Evolutionary conservation across 2,113 vertebrate species (phyloP).

Genomic region (Asarcornis scutulata): DNA sequence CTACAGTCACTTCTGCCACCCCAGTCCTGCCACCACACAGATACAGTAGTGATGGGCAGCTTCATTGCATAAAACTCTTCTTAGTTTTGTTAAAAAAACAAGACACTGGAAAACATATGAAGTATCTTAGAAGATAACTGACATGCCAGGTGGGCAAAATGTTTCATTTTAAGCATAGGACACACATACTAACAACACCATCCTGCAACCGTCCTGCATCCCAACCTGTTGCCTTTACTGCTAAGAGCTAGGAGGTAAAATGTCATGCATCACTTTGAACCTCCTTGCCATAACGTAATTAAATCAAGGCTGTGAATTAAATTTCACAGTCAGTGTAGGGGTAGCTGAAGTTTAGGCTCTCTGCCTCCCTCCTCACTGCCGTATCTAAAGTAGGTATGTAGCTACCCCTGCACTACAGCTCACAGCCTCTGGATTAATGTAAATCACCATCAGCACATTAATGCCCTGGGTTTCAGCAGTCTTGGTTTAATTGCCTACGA

Average conservation of each 20-base stretch:
- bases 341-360: not conserved
- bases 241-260: not conserved
- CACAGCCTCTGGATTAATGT: not conserved
- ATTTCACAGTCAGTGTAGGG: conserved; percentile 32
- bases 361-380: not conserved
- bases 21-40: not conserved
- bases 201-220: not conserved
- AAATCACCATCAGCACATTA: not conserved
- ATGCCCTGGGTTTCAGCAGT: not conserved
- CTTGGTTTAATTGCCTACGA: not conserved
- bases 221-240: not conserved
- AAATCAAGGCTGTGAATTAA: not conserved
- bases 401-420: not conserved
- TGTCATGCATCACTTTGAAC: conserved; percentile 7
- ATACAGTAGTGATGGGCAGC: fast-evolving
- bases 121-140: not conserved
- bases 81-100: not conserved
- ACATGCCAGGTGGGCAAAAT: not conserved
- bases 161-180: not conserved
- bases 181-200: not conserved
- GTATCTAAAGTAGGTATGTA: not conserved
- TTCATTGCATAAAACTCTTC: not conserved
- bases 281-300: not conserved
- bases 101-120: not conserved
- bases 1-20: not conserved